Percentiles rank a stretch among this genome's conserved stretches.
Evolutionary conservation across 2,113 vertebrate species (phyloP).

Genomic region (Quiscalus mexicanus): DNA sequence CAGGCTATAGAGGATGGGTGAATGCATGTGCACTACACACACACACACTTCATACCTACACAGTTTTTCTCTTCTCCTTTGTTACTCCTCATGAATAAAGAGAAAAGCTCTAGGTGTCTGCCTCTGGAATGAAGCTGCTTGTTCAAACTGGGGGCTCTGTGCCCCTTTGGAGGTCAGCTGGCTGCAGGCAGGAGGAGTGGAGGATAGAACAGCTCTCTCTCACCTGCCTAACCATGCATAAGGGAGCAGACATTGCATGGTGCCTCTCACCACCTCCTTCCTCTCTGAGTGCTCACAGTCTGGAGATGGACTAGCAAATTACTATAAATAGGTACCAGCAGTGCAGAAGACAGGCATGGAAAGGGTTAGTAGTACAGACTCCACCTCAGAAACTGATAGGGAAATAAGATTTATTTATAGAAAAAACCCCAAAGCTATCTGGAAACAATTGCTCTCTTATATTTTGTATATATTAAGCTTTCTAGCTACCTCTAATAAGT

Average conservation of each 20-base stretch:
- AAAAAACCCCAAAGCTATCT: background rate
- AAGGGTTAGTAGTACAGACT: background rate
- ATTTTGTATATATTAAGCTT: constrained; percentile 35
- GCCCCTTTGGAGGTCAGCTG: background rate
- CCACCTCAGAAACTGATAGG: background rate
- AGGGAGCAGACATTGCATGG: background rate
- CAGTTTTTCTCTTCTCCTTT: background rate
- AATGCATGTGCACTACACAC: background rate
- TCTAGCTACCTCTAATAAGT: constrained; percentile 39
- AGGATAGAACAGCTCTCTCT: background rate
- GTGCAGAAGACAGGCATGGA: background rate
- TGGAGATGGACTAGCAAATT: background rate
- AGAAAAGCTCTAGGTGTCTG: background rate
- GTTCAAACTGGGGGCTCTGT: background rate
- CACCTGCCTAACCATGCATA: background rate
- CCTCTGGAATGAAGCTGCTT: background rate
- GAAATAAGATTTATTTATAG: background rate
- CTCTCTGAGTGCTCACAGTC: background rate
- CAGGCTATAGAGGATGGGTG: background rate
- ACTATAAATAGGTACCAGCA: background rate
- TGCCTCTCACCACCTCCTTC: background rate
- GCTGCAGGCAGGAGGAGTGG: background rate
- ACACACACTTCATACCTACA: background rate
- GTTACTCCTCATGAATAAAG: background rate
- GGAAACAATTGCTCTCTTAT: background rate